A percentile compares a stretch with the other conserved stretches of the same genome.
Conservation (phyloP, 2,113 vertebrate species). For the Thermophis baileyi region DNA sequence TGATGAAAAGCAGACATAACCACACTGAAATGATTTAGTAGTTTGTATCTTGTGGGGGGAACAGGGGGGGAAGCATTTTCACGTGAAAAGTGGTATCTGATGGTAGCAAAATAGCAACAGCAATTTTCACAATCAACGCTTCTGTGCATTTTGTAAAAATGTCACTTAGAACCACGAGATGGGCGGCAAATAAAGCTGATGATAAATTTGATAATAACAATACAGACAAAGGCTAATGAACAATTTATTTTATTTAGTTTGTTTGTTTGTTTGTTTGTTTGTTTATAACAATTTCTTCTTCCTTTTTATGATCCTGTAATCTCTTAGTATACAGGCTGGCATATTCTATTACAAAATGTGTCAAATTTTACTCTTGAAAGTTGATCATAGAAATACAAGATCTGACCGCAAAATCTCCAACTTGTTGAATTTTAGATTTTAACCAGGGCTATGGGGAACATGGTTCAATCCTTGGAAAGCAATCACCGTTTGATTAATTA, state of each 20-base stretch:
- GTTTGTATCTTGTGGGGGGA: neutral
- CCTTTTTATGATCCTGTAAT: neutral
- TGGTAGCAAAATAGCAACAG: rapidly evolving
- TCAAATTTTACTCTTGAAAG: neutral
- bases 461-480: neutral
- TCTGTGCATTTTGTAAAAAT: neutral
- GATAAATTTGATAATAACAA: neutral
- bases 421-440: neutral
- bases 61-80: neutral
- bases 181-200: neutral
- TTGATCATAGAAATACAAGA: neutral
- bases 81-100: neutral
- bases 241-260: neutral
- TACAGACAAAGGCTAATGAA: neutral
- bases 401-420: neutral
- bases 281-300: neutral
- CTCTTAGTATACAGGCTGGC: neutral
- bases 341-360: neutral
- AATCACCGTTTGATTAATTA: neutral
- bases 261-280: neutral
- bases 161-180: neutral
- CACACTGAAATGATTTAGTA: slow-evolving; percentile 2
- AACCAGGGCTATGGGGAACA: neutral
- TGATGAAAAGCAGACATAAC: neutral
- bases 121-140: neutral